phyloP scores from a whole-genome alignment of 2,888 invertebrate species.

The Adineta ricciae region DNA sequence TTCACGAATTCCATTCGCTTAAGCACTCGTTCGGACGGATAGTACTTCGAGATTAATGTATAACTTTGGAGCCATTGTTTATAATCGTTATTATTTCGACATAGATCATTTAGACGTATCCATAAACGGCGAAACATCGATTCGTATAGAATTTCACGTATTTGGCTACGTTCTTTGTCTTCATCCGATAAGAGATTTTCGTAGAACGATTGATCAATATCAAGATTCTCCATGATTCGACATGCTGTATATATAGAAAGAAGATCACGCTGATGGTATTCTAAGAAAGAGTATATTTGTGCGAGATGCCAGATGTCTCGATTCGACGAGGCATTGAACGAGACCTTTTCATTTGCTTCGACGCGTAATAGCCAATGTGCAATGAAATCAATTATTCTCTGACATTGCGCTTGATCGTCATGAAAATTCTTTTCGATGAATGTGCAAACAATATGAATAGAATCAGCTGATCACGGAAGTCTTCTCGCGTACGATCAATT shows the following conservation, averaged over 20 bases:
- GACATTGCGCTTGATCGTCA: background rate
- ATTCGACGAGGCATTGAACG: background rate
- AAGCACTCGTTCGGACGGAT: background rate
- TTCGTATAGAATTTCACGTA: background rate
- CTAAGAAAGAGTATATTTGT: background rate
- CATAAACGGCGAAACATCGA: background rate
- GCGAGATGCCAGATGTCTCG: background rate
- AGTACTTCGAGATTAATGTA: background rate
- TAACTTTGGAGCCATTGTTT: background rate
- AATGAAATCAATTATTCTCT: background rate
- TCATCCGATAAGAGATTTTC: background rate
- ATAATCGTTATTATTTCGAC: background rate
- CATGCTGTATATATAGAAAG: background rate
- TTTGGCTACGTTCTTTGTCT: background rate
- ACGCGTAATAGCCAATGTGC: background rate
- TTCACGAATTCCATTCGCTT: background rate
- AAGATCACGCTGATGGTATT: background rate
- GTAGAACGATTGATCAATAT: background rate
- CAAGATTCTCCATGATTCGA: background rate
- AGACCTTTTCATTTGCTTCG: background rate
- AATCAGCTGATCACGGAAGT: no score
- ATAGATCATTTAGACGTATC: background rate
- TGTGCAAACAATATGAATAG: background rate
- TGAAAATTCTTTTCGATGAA: background rate
- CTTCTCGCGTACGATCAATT: no score